Percentiles rank a stretch among this genome's conserved stretches.
Conservation (phyloP, 2,888 invertebrate species). For the Altica lythri region DNA sequence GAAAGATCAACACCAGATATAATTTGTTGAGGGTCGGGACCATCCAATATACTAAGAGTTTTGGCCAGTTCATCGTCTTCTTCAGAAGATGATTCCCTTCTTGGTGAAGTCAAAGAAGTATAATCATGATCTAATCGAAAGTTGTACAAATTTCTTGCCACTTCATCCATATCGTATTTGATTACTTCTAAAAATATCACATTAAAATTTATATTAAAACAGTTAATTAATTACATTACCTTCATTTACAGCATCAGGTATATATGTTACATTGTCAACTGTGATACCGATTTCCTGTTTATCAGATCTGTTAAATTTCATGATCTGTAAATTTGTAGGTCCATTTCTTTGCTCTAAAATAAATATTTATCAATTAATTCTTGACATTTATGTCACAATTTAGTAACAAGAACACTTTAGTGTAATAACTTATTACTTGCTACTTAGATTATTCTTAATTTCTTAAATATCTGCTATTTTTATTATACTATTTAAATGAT, state of each 20-base stretch:
- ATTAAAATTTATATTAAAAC: conserved; percentile 2
- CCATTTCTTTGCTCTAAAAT: conserved; percentile 49
- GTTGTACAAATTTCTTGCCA: conserved; percentile 58
- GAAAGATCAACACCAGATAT: conserved; percentile 20
- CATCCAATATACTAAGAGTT: conserved; percentile 54
- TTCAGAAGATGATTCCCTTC: conserved; percentile 55
- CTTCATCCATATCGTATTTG: conserved; percentile 54
- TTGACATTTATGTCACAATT: too few relatives aligned
- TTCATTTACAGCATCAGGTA: conserved; percentile 45
- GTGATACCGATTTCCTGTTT: conserved; percentile 54
- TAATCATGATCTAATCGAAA: conserved; percentile 83
- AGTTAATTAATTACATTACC: conserved; percentile 19
- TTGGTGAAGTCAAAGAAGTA: conserved; percentile 71
- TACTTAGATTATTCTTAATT: too few relatives aligned
- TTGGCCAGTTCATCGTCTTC: conserved; percentile 54
- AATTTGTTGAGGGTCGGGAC: conserved; percentile 36
- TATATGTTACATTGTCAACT: conserved; percentile 58
- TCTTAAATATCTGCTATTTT: too few relatives aligned
- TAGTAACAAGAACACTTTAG: too few relatives aligned
- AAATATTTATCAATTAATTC: conserved; percentile 18
- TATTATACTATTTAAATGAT: too few relatives aligned
- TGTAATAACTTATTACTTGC: too few relatives aligned
- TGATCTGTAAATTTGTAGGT: conserved; percentile 52
- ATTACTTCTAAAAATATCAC: conserved; percentile 34
- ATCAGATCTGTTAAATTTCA: conserved; percentile 54